Percentiles rank a stretch among this genome's conserved stretches.
phyloP scores from a whole-genome alignment of 92 coral and sea anemone genomes.

The Pocillopora meandrina region DNA sequence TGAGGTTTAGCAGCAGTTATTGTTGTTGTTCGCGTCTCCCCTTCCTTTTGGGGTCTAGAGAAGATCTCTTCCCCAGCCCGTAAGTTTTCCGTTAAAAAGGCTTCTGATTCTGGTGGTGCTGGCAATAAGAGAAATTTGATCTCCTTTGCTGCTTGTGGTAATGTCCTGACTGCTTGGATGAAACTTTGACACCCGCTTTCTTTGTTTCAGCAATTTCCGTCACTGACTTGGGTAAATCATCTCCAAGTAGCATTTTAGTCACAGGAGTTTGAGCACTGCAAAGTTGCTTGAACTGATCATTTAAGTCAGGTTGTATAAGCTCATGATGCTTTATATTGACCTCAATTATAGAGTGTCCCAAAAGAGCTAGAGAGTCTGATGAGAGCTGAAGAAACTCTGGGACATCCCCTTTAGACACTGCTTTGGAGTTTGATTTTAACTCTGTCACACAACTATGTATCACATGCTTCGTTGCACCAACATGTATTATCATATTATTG shows the following conservation, averaged over 20 bases:
- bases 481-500: too few relatives aligned
- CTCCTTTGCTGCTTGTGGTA: conserved; percentile 22
- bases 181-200: conserved; percentile 23
- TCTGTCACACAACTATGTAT: not conserved
- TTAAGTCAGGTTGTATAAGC: conserved; percentile 52
- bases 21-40: too few relatives aligned
- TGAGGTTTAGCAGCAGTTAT: not conserved
- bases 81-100: too few relatives aligned
- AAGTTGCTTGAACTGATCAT: conserved; percentile 52
- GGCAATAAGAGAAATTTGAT: conserved; percentile 5
- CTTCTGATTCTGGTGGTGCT: not conserved
- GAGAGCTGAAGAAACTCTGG: conserved; percentile 33
- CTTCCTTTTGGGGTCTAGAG: too few relatives aligned
- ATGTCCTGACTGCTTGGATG: conserved; percentile 15
- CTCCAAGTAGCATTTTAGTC: conserved; percentile 39
- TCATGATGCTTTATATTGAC: conserved; percentile 40
- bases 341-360: conserved; percentile 51
- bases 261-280: conserved; percentile 46
- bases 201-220: conserved; percentile 15
- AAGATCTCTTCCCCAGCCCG: not conserved
- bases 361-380: conserved; percentile 39
- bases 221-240: conserved; percentile 1
- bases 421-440: conserved; percentile 40
- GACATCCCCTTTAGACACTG: conserved; percentile 31
- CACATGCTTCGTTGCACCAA: too few relatives aligned